A percentile compares a stretch with the other conserved stretches of the same genome.
These are phyloP conservation scores for Andricus curvator DNA, from an alignment of 2,888 invertebrate genomes.

Conservation along the genomic window DNA sequence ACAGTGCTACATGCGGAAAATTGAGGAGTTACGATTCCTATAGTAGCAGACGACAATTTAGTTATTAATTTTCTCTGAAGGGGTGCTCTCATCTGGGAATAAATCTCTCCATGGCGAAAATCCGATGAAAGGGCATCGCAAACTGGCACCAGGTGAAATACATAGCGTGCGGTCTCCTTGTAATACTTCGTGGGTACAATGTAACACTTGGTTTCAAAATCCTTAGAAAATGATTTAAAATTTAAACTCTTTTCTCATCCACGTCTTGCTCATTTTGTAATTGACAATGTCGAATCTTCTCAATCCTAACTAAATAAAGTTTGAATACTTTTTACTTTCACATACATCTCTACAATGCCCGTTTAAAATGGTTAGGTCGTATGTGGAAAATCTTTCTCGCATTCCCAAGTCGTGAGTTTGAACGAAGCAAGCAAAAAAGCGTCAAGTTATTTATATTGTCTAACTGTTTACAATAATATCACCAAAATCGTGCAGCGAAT, in stretches of 20 bases:
- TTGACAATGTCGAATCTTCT: not conserved
- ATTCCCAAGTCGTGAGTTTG: slow-evolving; percentile 2
- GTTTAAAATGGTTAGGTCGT: not conserved
- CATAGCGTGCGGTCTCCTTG: too few relatives aligned
- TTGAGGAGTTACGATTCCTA: too few relatives aligned
- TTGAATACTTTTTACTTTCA: not conserved
- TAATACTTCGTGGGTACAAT: not conserved
- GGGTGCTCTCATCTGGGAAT: too few relatives aligned
- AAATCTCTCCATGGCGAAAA: too few relatives aligned
- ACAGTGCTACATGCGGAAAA: too few relatives aligned
- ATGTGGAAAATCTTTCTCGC: not conserved
- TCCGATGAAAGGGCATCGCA: too few relatives aligned
- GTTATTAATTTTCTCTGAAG: too few relatives aligned
- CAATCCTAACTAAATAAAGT: not conserved
- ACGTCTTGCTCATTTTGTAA: not conserved
- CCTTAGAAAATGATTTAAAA: not conserved
- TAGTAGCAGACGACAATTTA: too few relatives aligned
- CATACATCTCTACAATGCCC: not conserved
- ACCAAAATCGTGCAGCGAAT: not conserved
- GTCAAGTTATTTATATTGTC: not conserved
- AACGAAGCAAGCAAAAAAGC: not conserved
- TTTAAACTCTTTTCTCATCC: not conserved
- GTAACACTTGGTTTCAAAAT: not conserved
- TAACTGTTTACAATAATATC: not conserved
- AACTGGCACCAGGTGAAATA: too few relatives aligned